Conservation (phyloP, 1,140 invertebrate species). For the Brachionus calyciflorus region DNA sequence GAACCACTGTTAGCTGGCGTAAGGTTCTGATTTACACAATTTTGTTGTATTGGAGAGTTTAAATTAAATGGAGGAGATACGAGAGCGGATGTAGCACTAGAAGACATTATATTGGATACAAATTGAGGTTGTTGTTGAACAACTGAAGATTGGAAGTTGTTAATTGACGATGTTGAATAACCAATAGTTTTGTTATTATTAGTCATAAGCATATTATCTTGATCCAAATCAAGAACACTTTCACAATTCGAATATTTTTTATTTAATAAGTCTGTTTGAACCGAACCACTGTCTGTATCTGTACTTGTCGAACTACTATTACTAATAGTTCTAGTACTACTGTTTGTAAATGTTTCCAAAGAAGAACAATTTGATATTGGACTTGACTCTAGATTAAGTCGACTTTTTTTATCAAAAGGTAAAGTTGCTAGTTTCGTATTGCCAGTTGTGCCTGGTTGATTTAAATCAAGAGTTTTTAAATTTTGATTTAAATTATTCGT, state of each 20-base stretch:
- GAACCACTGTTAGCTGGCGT: neutral
- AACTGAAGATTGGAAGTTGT: neutral
- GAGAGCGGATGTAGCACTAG: neutral
- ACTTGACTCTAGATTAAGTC: conserved; percentile 2
- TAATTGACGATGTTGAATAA: neutral
- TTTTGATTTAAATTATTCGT: neutral
- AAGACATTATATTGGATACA: neutral
- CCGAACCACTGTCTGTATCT: neutral
- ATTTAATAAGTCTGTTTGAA: neutral
- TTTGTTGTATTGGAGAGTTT: neutral
- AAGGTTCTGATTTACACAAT: neutral
- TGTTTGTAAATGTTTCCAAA: conserved; percentile 16
- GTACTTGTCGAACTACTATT: conserved; percentile 20
- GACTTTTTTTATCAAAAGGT: conserved; percentile 33
- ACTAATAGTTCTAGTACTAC: conserved; percentile 13
- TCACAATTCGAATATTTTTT: neutral
- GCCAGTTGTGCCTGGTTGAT: neutral
- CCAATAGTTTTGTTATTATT: neutral
- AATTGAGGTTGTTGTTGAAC: conserved; percentile 11
- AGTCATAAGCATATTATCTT: conserved; percentile 5
- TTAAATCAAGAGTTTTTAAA: conserved; percentile 30
- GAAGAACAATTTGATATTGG: neutral
- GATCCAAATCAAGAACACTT: neutral
- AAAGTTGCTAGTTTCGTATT: conserved; percentile 1
- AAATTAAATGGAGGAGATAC: conserved; percentile 23